Percentiles rank a stretch among this genome's conserved stretches.
Conservation (phyloP, 2,113 vertebrate genomes). For the Lampris incognitus region DNA sequence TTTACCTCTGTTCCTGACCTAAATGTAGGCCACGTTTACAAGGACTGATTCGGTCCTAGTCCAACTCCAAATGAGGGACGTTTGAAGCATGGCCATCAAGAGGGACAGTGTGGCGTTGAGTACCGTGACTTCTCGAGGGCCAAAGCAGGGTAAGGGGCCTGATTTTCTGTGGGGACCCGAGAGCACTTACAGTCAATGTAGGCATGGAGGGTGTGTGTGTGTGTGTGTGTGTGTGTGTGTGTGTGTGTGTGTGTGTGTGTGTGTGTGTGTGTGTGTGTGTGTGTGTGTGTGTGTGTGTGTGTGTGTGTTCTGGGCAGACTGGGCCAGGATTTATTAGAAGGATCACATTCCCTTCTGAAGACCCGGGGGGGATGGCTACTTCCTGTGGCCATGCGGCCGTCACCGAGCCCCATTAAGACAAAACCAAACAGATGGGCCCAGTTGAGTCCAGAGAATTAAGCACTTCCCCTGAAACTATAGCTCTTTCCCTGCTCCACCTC, state of each 20-base stretch:
- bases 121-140: slow-evolving; percentile 8
- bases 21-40: slow-evolving; percentile 12
- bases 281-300: too few relatives aligned
- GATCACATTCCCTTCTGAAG: slow-evolving; percentile 64
- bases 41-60: neutral
- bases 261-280: too few relatives aligned
- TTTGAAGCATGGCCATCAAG: neutral
- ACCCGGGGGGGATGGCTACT: slow-evolving; percentile 55
- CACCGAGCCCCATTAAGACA: slow-evolving; percentile 50
- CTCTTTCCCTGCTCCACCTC: neutral
- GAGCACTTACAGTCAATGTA: neutral
- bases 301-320: neutral
- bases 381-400: slow-evolving; percentile 63
- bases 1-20: neutral
- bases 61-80: neutral
- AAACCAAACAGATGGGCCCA: slow-evolving; percentile 70
- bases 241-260: too few relatives aligned
- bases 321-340: slow-evolving; percentile 50
- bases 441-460: slow-evolving; percentile 41
- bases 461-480: slow-evolving; percentile 40
- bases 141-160: slow-evolving; percentile 7
- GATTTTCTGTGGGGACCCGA: slow-evolving; percentile 23
- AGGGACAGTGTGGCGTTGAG: slow-evolving; percentile 16
- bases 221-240: too few relatives aligned
- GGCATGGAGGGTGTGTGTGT: neutral